Evolutionary conservation across 2,797 vertebrate species (phyloP).

Genomic region (Sandelia bainsii): DNA sequence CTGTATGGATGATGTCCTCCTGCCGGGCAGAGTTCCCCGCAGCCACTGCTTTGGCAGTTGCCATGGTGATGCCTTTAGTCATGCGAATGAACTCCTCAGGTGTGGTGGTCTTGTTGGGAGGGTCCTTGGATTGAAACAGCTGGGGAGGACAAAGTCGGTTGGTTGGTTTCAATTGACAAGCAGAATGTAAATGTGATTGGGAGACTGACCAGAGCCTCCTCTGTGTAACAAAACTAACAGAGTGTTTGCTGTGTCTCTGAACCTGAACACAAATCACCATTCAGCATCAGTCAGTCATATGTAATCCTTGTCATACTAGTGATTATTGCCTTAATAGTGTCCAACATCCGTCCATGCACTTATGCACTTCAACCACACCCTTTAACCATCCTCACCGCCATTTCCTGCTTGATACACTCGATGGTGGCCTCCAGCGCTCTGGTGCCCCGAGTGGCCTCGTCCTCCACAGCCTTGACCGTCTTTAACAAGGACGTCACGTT

Average conservation of each 20-base stretch:
- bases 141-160: constrained; percentile 53
- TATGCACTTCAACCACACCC: too few species aligned
- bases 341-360: not conserved
- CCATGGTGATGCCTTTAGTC: constrained; percentile 98
- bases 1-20: constrained; percentile 96
- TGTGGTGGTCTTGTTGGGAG: constrained; percentile 91
- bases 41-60: constrained; percentile 97
- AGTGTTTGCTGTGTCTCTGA: not conserved
- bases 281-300: not conserved
- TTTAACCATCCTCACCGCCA: constrained; percentile 87
- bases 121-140: constrained; percentile 92
- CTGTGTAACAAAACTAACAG: not conserved
- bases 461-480: constrained; percentile 97
- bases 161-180: not conserved
- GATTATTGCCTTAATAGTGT: not conserved
- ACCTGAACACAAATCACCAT: not conserved
- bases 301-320: not conserved
- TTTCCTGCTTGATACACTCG: constrained; percentile 96
- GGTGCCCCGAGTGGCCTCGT: constrained; percentile 96
- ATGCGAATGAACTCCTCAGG: constrained; percentile 98
- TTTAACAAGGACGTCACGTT: constrained; percentile 97
- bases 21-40: constrained; percentile 96
- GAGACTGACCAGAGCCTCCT: not conserved
- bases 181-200: not conserved
- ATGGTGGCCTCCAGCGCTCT: constrained; percentile 96